Base-by-base conservation (phyloP, 2,888 invertebrate species). In the Ormyrus rosae region DNA sequence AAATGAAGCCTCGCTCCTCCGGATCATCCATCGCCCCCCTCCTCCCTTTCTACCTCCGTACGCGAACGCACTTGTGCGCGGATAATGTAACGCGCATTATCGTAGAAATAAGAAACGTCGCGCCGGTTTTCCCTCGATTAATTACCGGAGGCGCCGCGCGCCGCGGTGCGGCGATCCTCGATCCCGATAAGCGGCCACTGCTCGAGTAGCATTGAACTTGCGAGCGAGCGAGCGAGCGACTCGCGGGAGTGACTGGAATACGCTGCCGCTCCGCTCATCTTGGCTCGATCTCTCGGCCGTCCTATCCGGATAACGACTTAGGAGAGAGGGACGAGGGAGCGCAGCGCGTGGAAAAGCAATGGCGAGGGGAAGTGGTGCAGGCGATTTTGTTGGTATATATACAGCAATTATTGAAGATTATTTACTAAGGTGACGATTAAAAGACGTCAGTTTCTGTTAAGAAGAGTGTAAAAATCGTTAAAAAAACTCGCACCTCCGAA, bases 11-110 rank as follows among this genome's bases (percentile, higher is more conserved):
- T 45, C 55, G 50, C 56, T 51, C 72, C 9, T 58, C 65, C 8
- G 60, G 71, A 77, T 72, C 67, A 73, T 78, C 78, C 71, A 65
- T 71, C 78, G 45, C 13, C 48, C 19, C 53, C 53, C n/a, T 58
- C 68, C 50, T 56, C 46, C 48, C 34, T 3, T 4, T 4, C 34
- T 2, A 2, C 2, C 3, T 13, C 13, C 4, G 34, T 34, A 34
- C 34, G 11, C 8, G 7, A 5, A 6, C 45, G 45, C 45, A 64
- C 63, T 7, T 45, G 3, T 19, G 9, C 34, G 56, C n/a, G 60
- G 13, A 64, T 58, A 65, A 61, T 46, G 19, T 69, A 69, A 53
- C 19, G 13, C 34, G 67, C 69, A 63, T 76, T 76, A 76, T 68
- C 68, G n/a, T 55, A 1, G 50, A 51, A 34, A 45, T 13, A 67